Evolutionary conservation across 1,140 invertebrate species (phyloP).

Genomic region (Neotoxoptera formosana): DNA sequence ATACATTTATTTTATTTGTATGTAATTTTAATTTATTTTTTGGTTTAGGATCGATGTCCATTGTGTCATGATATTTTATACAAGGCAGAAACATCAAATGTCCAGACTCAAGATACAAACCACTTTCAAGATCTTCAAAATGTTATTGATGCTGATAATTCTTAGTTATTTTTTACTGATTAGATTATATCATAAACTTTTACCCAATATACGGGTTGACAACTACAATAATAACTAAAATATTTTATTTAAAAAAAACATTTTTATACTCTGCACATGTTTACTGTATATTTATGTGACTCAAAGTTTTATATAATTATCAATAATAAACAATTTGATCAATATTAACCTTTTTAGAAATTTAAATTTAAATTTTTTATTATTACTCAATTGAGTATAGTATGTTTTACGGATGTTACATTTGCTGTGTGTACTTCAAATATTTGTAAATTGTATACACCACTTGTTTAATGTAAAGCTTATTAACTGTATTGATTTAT

Average conservation of each 20-base stretch:
- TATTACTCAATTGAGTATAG: neutral
- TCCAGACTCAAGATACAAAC: conserved; percentile 60
- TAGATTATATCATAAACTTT: neutral
- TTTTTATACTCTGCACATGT: neutral
- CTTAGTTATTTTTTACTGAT: neutral
- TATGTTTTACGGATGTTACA: neutral
- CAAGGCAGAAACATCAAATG: conserved; percentile 65
- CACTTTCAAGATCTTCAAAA: conserved; percentile 23
- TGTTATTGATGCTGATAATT: conserved; percentile 36
- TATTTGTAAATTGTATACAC: neutral
- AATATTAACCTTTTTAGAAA: neutral
- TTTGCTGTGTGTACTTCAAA: neutral
- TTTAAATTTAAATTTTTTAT: neutral
- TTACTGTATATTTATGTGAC: neutral
- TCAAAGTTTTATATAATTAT: neutral
- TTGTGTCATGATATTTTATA: conserved; percentile 83
- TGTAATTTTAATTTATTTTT: conserved; percentile 42
- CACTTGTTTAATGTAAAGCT: conserved; percentile 11
- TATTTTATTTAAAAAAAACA: neutral
- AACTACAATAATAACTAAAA: neutral
- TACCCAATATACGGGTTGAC: neutral
- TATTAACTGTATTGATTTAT: conserved; percentile 1
- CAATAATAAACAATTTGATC: neutral
- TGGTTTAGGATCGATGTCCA: conserved; percentile 77
- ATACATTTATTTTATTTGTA: neutral